Conservation (phyloP, 2,888 invertebrate species). For the Andricus quercusramuli region DNA sequence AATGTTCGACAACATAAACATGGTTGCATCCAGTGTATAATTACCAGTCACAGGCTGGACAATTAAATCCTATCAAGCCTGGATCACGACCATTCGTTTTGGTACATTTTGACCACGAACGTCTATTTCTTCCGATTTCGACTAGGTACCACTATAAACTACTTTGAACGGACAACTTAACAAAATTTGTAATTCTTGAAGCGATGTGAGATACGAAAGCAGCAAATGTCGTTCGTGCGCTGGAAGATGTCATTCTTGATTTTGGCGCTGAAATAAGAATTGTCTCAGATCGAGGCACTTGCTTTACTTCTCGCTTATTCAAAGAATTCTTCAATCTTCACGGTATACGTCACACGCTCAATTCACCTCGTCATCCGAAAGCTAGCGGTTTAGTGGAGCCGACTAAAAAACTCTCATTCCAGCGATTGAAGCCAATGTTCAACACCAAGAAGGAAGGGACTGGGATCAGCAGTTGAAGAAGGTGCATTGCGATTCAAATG, state of each 20-base stretch:
- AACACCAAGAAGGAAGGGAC: no score
- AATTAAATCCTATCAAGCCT: conserved; percentile 55
- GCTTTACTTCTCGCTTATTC: conserved; percentile 48
- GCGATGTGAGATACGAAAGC: conserved; percentile 44
- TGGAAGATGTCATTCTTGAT: conserved; percentile 47
- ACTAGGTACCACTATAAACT: background rate
- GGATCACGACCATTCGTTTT: no score
- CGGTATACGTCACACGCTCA: conserved; percentile 27
- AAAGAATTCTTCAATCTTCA: conserved; percentile 43
- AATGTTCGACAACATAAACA: conserved; percentile 51
- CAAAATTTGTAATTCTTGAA: no score
- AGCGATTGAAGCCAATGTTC: no score
- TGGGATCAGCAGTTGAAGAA: no score
- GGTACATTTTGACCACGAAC: no score
- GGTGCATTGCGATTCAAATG: no score
- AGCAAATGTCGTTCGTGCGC: background rate
- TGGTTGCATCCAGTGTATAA: conserved; percentile 54
- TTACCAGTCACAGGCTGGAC: conserved; percentile 44
- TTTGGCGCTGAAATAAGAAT: no score
- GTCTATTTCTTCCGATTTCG: conserved; percentile 44
- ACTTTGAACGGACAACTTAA: no score
- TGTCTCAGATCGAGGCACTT: conserved; percentile 47
- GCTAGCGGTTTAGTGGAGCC: conserved; percentile 22
- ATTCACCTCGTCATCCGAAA: conserved; percentile 37
- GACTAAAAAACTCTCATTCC: no score